Base-by-base conservation (phyloP, 2,113 vertebrate species). In the Cygnus atratus region DNA sequence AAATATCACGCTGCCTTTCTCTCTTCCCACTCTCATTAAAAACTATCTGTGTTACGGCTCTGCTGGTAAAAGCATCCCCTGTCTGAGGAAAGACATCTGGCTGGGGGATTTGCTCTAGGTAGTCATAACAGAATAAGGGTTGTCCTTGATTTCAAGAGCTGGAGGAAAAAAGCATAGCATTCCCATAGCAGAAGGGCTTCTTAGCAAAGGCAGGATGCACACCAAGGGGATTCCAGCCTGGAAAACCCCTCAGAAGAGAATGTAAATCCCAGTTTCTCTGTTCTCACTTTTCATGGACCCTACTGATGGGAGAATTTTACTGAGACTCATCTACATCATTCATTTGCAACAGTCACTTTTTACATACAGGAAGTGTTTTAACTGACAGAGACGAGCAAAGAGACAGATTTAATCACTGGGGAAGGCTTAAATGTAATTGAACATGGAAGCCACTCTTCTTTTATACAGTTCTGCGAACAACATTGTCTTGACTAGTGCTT, bases 341-440 rank as follows among this genome's bases (percentile, higher is more conserved):
- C 66, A 68, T 87, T 91, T 89, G 26, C 67, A 93, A 19, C 44
- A 50, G 87, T 90, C 62, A 66, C 28, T 41, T 84, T 90, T 58
- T 92, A 44, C 58, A 44, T 90, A 84, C 22, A 33, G 37, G 46
- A 88, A 22, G n/a, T 71, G 48, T 90, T 94, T 84, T 90, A 77
- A 93, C 68, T 91, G 96, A 73, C 88, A 95, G 73, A 87, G 39
- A 70, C 87, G 79, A 93, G 50, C 61, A 82, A 62, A 84, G 31
- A 92, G 88, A 75, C 86, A 84, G 76, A 72, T 81, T 67, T 84
- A 89, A 80, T 88, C 90, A 63, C 43, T 70, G 54, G 90, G 81
- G 94, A 92, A 82, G 74, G 48, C 84, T 90, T 93, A 93, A 41
- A 75, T 93, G 62, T 81, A 93, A 84, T 79, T 84, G 88, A 90